Conservation (phyloP, 2,888 invertebrate species). For the Tenthredo scrophulariae region DNA sequence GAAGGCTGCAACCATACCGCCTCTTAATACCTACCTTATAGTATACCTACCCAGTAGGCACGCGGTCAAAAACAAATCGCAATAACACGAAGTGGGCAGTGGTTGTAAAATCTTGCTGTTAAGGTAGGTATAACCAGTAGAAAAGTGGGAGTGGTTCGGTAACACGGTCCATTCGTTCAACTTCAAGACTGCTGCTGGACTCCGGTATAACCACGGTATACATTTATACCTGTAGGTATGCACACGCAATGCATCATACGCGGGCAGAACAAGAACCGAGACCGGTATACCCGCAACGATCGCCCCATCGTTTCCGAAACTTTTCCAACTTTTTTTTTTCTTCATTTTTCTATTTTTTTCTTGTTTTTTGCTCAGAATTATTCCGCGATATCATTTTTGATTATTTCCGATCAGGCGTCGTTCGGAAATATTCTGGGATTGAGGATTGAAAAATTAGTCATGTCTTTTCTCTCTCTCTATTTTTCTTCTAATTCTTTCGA, state of each 20-base stretch:
- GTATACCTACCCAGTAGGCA: neutral
- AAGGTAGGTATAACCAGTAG: neutral
- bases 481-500: too few relatives aligned
- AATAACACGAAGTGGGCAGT: conserved; percentile 49
- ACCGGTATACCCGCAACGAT: conserved; percentile 14
- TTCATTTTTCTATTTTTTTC: too few relatives aligned
- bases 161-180: conserved; percentile 49
- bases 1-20: conserved; percentile 16
- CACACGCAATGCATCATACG: conserved; percentile 35
- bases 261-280: neutral
- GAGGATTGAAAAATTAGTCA: too few relatives aligned
- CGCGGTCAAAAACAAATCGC: conserved; percentile 45
- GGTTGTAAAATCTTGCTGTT: conserved; percentile 25
- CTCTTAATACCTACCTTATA: neutral
- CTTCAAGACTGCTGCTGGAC: neutral
- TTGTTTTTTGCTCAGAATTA: neutral
- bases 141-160: conserved; percentile 49
- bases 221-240: conserved; percentile 19
- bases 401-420: neutral
- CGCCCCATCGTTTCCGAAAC: conserved; percentile 13
- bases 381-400: neutral
- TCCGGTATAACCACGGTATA: neutral
- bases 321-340: neutral
- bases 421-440: too few relatives aligned
- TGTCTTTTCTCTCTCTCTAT: neutral